Conservation (phyloP, 2,113 vertebrate species). For the Strix aluco region DNA sequence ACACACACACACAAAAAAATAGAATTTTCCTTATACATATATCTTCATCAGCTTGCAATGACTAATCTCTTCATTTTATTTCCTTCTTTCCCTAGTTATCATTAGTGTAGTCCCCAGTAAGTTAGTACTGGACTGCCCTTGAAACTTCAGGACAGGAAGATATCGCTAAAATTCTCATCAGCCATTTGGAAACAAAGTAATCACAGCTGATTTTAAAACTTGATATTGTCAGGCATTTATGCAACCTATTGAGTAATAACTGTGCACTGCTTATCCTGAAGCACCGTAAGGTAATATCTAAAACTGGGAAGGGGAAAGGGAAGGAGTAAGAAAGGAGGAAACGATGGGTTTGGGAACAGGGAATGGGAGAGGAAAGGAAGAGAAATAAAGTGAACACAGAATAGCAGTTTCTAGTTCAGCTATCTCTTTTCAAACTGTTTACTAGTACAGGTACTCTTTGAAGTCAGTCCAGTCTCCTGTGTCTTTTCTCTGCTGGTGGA, state of each 20-base stretch:
- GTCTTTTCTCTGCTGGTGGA: conserved; percentile 26
- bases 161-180: background rate
- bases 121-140: background rate
- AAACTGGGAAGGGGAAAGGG: background rate
- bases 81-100: background rate
- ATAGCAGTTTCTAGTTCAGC: background rate
- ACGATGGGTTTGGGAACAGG: background rate
- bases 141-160: background rate
- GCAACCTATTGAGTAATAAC: background rate
- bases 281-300: background rate
- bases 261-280: background rate
- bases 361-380: background rate
- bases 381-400: background rate
- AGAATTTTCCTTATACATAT: background rate
- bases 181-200: background rate
- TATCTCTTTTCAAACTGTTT: background rate
- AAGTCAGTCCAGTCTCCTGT: background rate
- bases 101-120: background rate
- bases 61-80: background rate
- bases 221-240: background rate
- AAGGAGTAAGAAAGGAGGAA: background rate
- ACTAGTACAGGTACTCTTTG: background rate
- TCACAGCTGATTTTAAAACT: background rate
- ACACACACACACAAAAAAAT: too few relatives aligned
- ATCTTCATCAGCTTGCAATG: background rate